These are phyloP conservation scores for Paragorgia papillata DNA, from an alignment of 92 coral and sea anemone genomes.

Conservation along the genomic window DNA sequence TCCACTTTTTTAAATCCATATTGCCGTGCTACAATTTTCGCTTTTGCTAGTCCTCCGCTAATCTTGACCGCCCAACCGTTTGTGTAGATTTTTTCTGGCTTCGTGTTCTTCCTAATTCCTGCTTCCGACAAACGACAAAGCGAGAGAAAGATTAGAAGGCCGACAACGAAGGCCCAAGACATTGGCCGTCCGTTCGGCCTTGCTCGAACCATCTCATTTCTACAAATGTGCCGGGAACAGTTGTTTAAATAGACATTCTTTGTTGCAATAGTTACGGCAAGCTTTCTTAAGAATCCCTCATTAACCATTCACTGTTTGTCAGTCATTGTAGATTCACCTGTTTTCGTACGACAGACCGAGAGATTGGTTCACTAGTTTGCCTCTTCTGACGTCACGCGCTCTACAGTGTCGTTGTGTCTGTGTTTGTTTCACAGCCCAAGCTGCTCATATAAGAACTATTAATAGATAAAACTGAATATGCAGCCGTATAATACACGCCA, in stretches of 20 bases:
- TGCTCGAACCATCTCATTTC: slow-evolving; percentile 95
- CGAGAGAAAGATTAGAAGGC: slow-evolving; percentile 48
- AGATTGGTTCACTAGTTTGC: slow-evolving; percentile 5
- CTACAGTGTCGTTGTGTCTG: not conserved
- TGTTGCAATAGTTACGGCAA: slow-evolving; percentile 17
- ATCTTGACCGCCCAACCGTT: slow-evolving; percentile 98
- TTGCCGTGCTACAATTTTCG: slow-evolving; percentile 81
- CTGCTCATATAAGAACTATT: slow-evolving; percentile 37
- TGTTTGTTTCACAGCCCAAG: not conserved
- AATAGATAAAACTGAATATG: not conserved
- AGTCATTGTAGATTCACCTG: slow-evolving; percentile 22
- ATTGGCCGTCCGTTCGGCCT: slow-evolving; percentile 79
- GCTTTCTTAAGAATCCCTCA: slow-evolving; percentile 12
- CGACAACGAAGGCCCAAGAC: slow-evolving; percentile 49
- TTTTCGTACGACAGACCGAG: not conserved
- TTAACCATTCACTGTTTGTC: slow-evolving; percentile 29
- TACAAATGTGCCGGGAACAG: slow-evolving; percentile 66
- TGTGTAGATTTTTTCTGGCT: slow-evolving; percentile 74
- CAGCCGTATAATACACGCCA: too few relatives aligned
- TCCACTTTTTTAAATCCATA: slow-evolving; percentile 92
- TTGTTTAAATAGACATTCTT: slow-evolving; percentile 20
- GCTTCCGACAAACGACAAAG: slow-evolving; percentile 35
- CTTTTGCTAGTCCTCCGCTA: slow-evolving; percentile 79
- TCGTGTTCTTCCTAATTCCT: slow-evolving; percentile 5
- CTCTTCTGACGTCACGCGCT: slow-evolving; percentile 2